These are phyloP conservation scores for Fringilla coelebs DNA, from an alignment of 2,797 vertebrate species.

Conservation along the genomic window DNA sequence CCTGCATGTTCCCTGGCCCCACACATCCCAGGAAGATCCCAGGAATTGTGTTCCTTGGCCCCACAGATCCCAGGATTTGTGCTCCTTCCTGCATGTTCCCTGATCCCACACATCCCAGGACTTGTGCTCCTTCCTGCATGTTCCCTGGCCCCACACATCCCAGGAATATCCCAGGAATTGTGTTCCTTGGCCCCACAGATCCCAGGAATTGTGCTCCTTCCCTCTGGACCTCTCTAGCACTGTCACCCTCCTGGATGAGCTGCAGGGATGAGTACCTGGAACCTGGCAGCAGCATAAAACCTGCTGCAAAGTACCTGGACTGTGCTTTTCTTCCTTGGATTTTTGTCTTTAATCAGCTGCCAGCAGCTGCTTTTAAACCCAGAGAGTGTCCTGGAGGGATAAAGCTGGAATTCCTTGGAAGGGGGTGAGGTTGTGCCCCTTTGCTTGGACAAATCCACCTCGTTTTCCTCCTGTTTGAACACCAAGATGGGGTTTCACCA, in stretches of 20 bases:
- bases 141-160: neutral
- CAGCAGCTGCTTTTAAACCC: neutral
- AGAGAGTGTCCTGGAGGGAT: neutral
- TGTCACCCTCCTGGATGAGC: fast-evolving
- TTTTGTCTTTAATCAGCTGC: neutral
- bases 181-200: neutral
- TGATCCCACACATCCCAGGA: neutral
- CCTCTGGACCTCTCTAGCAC: no score
- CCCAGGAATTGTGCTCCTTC: neutral
- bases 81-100: no score
- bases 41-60: neutral
- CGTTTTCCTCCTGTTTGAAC: neutral
- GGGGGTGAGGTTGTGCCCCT: neutral
- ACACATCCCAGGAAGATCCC: neutral
- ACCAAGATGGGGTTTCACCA: neutral
- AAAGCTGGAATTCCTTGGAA: neutral
- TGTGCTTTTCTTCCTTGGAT: neutral
- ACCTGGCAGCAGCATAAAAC: neutral
- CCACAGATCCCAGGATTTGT: neutral
- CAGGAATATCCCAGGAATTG: no score
- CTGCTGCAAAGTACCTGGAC: neutral
- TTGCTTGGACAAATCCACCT: neutral
- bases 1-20: neutral
- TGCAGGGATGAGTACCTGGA: neutral
- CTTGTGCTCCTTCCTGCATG: neutral